A percentile compares a stretch with the other conserved stretches of the same genome.
Evolutionary conservation across 2,797 vertebrate species (phyloP).

Genomic region (Eutrigla gurnardus): DNA sequence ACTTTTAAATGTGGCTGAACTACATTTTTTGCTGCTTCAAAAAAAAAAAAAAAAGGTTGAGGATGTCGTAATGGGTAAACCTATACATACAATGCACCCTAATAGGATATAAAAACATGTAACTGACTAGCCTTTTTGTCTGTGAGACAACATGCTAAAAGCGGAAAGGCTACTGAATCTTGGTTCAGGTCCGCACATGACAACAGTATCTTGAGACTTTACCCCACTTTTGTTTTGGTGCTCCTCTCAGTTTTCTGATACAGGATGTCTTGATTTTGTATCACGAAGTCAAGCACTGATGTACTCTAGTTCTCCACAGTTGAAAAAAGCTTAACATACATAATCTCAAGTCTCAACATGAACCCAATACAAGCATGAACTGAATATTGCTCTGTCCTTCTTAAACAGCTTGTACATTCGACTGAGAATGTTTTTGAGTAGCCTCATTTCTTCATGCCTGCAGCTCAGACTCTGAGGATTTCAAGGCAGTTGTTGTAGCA

Average conservation of each 20-base stretch:
- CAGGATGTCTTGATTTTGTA: not conserved
- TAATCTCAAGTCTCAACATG: slow-evolving; percentile 11
- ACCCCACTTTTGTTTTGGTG: slow-evolving; percentile 8
- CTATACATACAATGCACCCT: slow-evolving; percentile 17
- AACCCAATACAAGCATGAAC: slow-evolving; percentile 12
- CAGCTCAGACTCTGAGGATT: slow-evolving; percentile 91
- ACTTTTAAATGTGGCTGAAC: slow-evolving; percentile 42
- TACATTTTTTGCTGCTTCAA: slow-evolving; percentile 6
- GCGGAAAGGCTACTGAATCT: not conserved
- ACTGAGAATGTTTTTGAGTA: slow-evolving; percentile 20
- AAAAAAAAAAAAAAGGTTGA: not conserved
- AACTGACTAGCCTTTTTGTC: slow-evolving; percentile 7
- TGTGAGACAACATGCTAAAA: slow-evolving; percentile 16
- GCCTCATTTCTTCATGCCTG: slow-evolving; percentile 1
- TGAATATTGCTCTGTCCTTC: slow-evolving; percentile 15
- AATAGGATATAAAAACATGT: slow-evolving; percentile 16
- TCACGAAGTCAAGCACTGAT: slow-evolving; percentile 17
- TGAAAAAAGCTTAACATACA: slow-evolving; percentile 19
- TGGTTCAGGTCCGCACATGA: slow-evolving; percentile 1
- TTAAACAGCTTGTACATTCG: slow-evolving; percentile 8
- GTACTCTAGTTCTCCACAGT: not conserved
- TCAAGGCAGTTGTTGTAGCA: slow-evolving; percentile 96
- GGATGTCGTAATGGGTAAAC: slow-evolving; percentile 11
- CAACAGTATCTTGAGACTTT: slow-evolving; percentile 22
- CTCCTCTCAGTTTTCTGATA: slow-evolving; percentile 13